Conservation (phyloP, 2,888 invertebrate species). For the Tupiocoris notatus region DNA sequence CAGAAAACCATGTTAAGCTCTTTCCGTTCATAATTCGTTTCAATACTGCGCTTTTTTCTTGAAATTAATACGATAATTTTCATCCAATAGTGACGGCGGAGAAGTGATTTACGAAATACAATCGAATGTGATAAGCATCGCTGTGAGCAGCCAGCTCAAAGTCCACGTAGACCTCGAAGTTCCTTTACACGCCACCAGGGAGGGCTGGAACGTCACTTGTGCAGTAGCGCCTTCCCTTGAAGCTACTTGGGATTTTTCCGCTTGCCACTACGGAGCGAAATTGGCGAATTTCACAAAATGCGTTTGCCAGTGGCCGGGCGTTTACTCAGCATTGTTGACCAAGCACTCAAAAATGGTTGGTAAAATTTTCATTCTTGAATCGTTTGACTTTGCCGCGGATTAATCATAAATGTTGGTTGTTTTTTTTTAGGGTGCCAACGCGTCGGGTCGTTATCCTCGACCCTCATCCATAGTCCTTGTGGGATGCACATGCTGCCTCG, state of each 20-base stretch:
- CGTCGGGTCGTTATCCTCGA: slow-evolving; percentile 1
- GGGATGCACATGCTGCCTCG: slow-evolving; percentile 59
- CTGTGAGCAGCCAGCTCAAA: slow-evolving; percentile 38
- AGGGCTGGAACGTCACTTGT: slow-evolving; percentile 48
- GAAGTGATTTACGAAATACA: slow-evolving; percentile 49
- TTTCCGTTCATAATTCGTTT: background rate
- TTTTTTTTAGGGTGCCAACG: slow-evolving; percentile 11
- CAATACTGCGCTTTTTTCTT: background rate
- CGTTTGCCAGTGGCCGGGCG: slow-evolving; percentile 63
- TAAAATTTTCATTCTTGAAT: too few relatives aligned
- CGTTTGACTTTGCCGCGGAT: too few relatives aligned
- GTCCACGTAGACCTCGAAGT: slow-evolving; percentile 54
- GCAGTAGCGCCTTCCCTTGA: slow-evolving; percentile 52
- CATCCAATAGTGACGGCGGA: slow-evolving; percentile 45
- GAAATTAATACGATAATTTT: background rate
- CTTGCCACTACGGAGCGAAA: slow-evolving; percentile 54
- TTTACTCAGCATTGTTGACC: slow-evolving; percentile 64
- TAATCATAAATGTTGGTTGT: too few relatives aligned
- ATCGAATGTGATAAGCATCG: slow-evolving; percentile 46
- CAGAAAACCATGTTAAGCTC: slow-evolving; percentile 45
- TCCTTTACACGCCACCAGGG: slow-evolving; percentile 55
- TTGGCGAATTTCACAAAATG: slow-evolving; percentile 59
- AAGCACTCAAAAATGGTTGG: slow-evolving; percentile 32
- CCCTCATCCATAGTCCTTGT: slow-evolving; percentile 55
- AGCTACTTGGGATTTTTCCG: slow-evolving; percentile 63